Evolutionary conservation across 2,888 invertebrate genomes (phyloP).

Genomic region (Morinoia aosen): DNA sequence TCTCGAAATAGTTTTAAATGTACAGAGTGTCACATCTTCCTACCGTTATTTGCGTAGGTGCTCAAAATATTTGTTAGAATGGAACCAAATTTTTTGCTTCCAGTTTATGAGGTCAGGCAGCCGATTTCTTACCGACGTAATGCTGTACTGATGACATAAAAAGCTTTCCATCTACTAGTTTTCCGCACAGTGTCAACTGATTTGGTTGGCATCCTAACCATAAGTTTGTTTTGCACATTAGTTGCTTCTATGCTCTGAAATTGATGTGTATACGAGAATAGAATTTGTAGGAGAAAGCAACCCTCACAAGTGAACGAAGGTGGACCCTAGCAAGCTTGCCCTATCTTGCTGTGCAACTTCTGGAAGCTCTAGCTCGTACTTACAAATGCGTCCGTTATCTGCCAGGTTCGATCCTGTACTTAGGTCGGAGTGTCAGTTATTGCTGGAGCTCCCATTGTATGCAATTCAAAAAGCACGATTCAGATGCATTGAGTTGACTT

Average conservation of each 20-base stretch:
- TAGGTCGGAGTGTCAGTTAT: conserved; percentile 33
- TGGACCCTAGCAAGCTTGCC: not conserved
- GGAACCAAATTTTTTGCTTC: not conserved
- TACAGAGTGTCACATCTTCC: not conserved
- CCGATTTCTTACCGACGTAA: not conserved
- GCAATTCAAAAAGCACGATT: conserved; percentile 45
- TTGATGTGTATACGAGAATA: not conserved
- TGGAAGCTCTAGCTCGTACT: conserved; percentile 1
- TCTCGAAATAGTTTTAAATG: too few relatives aligned
- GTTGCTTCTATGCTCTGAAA: not conserved
- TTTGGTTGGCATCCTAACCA: not conserved
- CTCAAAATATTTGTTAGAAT: not conserved
- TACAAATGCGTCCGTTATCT: conserved; percentile 20
- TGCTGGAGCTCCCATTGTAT: conserved; percentile 32
- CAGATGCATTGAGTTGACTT: conserved; percentile 47
- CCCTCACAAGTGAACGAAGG: not conserved
- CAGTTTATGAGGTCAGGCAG: not conserved
- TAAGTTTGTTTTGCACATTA: not conserved
- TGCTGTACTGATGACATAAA: not conserved
- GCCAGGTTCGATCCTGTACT: conserved; percentile 26
- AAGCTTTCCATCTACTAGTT: not conserved
- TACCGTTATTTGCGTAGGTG: not conserved
- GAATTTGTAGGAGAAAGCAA: not conserved
- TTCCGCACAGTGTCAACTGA: not conserved
- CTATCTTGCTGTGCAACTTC: not conserved